Percentiles rank a stretch among this genome's conserved stretches.
phyloP scores from a whole-genome alignment of 1,140 invertebrate genomes.

The Coptotermes formosanus region DNA sequence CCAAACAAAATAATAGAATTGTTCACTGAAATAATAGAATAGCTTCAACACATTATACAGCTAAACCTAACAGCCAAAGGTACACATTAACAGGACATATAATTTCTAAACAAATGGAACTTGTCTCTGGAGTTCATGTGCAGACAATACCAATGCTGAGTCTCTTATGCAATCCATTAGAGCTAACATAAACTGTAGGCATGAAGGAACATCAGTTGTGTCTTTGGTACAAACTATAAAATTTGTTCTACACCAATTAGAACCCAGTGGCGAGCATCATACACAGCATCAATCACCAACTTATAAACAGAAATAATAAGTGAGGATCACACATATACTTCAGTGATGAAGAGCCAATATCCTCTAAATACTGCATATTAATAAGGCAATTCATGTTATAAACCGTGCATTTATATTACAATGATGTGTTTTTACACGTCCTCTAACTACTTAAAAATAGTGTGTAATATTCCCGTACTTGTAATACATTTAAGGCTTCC shows the following conservation, averaged over 20 bases:
- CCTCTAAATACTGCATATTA: neutral
- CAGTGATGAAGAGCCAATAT: neutral
- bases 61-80: neutral
- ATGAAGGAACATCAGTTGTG: neutral
- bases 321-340: neutral
- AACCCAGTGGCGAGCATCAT: neutral
- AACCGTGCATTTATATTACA: conserved; percentile 2
- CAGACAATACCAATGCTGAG: neutral
- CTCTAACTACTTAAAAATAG: neutral
- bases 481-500: neutral
- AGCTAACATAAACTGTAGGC: neutral
- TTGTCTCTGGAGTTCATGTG: neutral
- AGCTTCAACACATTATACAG: neutral
- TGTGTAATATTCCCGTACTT: neutral
- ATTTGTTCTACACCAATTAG: neutral
- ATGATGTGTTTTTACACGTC: neutral
- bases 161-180: neutral
- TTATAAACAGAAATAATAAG: neutral
- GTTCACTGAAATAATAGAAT: too few species aligned
- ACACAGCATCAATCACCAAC: neutral
- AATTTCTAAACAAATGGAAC: neutral
- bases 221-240: conserved; percentile 6
- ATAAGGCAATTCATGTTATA: conserved; percentile 15
- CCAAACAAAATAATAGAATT: too few species aligned
- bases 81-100: neutral